Evolutionary conservation across 2,888 invertebrate genomes (phyloP).

Genomic region (Celastrina argiolus): DNA sequence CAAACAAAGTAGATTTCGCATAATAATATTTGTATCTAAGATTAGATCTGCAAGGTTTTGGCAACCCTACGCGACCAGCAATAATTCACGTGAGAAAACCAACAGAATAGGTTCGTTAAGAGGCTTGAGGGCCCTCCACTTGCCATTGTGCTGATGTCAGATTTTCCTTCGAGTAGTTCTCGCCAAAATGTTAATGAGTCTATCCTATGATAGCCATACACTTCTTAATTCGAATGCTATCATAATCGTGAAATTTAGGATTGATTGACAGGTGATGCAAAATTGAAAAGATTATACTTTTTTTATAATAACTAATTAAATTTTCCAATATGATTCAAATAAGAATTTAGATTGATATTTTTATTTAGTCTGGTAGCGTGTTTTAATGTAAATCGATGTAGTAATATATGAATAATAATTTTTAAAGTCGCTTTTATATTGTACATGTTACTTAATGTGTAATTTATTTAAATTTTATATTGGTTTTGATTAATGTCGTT

Average conservation of each 20-base stretch:
- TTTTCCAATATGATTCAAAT: constrained; percentile 10
- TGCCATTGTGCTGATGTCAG: constrained; percentile 62
- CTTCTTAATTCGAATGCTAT: constrained; percentile 32
- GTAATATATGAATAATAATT: too few species aligned
- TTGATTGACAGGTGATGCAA: constrained; percentile 11
- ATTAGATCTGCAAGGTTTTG: constrained; percentile 14
- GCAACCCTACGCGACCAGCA: constrained; percentile 39
- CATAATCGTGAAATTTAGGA: constrained; percentile 30
- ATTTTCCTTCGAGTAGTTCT: constrained; percentile 40
- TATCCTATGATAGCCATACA: constrained; percentile 38
- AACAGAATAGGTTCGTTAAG: constrained; percentile 75
- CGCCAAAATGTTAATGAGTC: constrained; percentile 57
- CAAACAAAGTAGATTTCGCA: too few species aligned
- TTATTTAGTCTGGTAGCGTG: too few species aligned
- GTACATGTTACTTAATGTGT: neutral
- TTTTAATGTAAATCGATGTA: too few species aligned
- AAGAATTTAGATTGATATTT: neutral
- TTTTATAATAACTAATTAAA: neutral
- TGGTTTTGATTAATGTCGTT: neutral
- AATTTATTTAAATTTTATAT: neutral
- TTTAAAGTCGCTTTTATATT: neutral
- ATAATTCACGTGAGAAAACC: constrained; percentile 71
- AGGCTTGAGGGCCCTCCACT: constrained; percentile 59
- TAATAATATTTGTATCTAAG: too few species aligned
- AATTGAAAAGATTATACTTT: neutral